These are phyloP conservation scores for Priocnemis perturbator DNA, from an alignment of 2,888 invertebrate genomes.

Conservation along the genomic window DNA sequence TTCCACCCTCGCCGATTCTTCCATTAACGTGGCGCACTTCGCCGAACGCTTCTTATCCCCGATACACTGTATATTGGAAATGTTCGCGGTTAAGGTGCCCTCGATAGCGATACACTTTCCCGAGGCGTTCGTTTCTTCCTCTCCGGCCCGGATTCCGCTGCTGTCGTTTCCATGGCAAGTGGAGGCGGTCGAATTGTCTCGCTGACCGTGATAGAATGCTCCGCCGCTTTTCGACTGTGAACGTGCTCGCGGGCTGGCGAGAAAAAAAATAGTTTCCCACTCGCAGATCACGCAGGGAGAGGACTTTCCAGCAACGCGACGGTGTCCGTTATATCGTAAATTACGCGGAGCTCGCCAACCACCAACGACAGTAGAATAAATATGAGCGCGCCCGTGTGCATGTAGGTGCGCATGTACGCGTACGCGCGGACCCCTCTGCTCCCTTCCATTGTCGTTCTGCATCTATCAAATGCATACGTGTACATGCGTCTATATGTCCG, in stretches of 20 bases:
- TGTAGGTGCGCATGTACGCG: background rate
- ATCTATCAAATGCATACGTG: too few relatives aligned
- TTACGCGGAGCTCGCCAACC: conserved; percentile 5
- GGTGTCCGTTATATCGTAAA: conserved; percentile 1
- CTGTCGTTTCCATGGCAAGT: too few relatives aligned
- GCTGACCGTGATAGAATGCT: background rate
- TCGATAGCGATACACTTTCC: background rate
- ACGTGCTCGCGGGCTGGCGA: background rate
- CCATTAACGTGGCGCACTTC: background rate
- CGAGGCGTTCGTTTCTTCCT: too few relatives aligned
- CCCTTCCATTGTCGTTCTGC: conserved; percentile 12
- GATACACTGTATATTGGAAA: background rate
- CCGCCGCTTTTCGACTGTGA: background rate
- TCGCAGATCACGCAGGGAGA: too few relatives aligned
- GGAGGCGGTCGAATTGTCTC: too few relatives aligned
- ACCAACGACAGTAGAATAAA: conserved; percentile 9
- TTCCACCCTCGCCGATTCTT: background rate
- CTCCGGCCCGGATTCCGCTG: too few relatives aligned
- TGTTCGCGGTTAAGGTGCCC: background rate
- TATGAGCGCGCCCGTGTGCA: background rate
- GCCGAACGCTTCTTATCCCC: conserved; percentile 5
- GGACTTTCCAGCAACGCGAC: too few relatives aligned
- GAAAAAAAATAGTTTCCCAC: background rate
- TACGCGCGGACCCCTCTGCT: background rate
- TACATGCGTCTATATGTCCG: conserved; percentile 25